These are phyloP conservation scores for Drosophila ezoana DNA, from an alignment of 2,888 invertebrate species.

Conservation along the genomic window DNA sequence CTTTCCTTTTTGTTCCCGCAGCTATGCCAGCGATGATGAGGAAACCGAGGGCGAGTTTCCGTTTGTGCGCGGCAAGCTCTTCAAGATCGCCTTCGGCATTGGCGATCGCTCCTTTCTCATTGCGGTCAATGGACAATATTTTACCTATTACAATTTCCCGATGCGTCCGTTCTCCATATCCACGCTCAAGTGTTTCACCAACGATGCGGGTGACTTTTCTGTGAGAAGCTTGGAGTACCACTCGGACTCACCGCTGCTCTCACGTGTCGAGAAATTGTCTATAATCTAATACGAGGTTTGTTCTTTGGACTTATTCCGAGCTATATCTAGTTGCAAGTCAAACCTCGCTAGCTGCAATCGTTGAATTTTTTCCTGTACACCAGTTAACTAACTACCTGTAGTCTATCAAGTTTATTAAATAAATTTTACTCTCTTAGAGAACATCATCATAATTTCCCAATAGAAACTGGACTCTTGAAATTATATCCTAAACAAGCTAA, in stretches of 20 bases:
- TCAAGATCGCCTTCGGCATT: conserved; percentile 84
- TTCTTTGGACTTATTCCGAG: too few relatives aligned
- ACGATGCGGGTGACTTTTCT: conserved; percentile 81
- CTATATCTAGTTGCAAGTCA: conserved; percentile 9
- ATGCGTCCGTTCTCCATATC: conserved; percentile 82
- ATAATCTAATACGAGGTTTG: conserved; percentile 61
- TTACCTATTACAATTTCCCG: conserved; percentile 84
- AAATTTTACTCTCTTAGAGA: conserved; percentile 13
- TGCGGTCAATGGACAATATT: conserved; percentile 84
- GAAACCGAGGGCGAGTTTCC: conserved; percentile 85
- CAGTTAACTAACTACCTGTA: conserved; percentile 54
- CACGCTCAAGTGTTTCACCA: conserved; percentile 83
- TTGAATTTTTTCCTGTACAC: conserved; percentile 63
- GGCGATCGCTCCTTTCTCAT: conserved; percentile 84
- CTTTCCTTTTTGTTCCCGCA: conserved; percentile 26
- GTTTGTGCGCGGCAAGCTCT: conserved; percentile 83
- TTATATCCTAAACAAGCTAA: too few relatives aligned
- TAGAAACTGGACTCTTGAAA: background rate
- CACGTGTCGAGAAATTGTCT: conserved; percentile 83
- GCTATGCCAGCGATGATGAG: conserved; percentile 82
- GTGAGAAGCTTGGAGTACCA: conserved; percentile 83
- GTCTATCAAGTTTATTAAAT: conserved; percentile 40
- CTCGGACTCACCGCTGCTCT: conserved; percentile 82
- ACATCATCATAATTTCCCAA: background rate
- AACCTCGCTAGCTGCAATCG: conserved; percentile 53